Evolutionary conservation across 1,140 invertebrate genomes (phyloP).

Genomic region (Ctenoplectra terminalis): DNA sequence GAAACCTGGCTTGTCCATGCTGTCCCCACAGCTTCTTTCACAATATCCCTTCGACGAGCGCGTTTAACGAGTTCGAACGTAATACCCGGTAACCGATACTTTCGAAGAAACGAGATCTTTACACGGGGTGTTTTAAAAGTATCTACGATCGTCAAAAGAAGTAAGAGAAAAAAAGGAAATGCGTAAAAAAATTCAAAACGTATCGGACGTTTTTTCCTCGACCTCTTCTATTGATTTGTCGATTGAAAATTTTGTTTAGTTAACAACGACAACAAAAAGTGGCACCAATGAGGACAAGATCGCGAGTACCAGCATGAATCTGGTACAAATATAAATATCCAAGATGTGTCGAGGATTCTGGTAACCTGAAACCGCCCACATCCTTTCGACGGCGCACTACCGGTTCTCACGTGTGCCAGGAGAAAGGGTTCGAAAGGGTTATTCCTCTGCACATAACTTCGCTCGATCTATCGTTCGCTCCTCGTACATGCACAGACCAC

Average conservation of each 20-base stretch:
- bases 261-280: background rate
- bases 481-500: background rate
- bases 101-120: background rate
- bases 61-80: slow-evolving; percentile 22
- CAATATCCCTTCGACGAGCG: background rate
- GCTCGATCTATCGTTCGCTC: background rate
- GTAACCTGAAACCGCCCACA: slow-evolving; percentile 68
- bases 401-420: slow-evolving; percentile 51
- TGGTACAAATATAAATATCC: slow-evolving; percentile 15
- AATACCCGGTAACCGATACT: slow-evolving; percentile 25
- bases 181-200: background rate
- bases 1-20: background rate
- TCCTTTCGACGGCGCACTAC: slow-evolving; percentile 51
- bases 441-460: background rate
- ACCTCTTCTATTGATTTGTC: too few relatives aligned
- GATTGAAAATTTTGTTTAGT: background rate
- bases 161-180: background rate
- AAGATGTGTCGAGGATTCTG: slow-evolving; percentile 32
- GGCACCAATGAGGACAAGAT: background rate
- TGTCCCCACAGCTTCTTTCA: background rate
- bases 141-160: background rate
- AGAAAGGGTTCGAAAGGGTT: slow-evolving; percentile 39
- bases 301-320: slow-evolving; percentile 6
- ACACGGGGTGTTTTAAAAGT: background rate
- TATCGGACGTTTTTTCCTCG: too few relatives aligned